phyloP scores from a whole-genome alignment of 2,888 invertebrate genomes.

The Disparrhopalites patrizii region DNA sequence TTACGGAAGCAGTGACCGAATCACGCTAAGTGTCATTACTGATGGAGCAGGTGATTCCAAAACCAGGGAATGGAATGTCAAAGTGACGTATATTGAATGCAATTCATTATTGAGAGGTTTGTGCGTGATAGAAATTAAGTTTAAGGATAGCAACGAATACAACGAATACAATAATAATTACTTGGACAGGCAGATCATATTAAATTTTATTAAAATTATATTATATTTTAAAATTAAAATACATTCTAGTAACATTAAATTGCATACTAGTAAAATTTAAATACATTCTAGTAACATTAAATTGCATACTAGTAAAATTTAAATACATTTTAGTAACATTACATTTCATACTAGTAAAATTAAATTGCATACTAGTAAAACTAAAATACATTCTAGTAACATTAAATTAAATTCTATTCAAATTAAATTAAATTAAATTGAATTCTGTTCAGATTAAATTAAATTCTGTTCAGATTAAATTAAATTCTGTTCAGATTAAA shows the following conservation, averaged over 20 bases:
- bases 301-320: not conserved
- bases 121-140: too few relatives aligned
- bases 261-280: not conserved
- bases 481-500: not conserved
- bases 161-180: too few relatives aligned
- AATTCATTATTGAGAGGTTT: conserved; percentile 34
- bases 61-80: conserved; percentile 38
- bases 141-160: too few relatives aligned
- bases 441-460: not conserved
- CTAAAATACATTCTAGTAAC: not conserved
- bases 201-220: not conserved
- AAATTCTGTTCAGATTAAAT: too few relatives aligned
- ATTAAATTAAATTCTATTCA: too few relatives aligned
- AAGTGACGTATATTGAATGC: conserved; percentile 42
- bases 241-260: not conserved
- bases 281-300: not conserved
- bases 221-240: not conserved
- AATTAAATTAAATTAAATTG: too few relatives aligned
- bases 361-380: not conserved
- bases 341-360: not conserved
- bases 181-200: too few relatives aligned
- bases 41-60: conserved; percentile 33
- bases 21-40: conserved; percentile 40
- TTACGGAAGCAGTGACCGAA: conserved; percentile 43
- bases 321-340: not conserved